Conservation (phyloP, 2,888 invertebrate genomes). For the Lasioglossum marginatum region DNA sequence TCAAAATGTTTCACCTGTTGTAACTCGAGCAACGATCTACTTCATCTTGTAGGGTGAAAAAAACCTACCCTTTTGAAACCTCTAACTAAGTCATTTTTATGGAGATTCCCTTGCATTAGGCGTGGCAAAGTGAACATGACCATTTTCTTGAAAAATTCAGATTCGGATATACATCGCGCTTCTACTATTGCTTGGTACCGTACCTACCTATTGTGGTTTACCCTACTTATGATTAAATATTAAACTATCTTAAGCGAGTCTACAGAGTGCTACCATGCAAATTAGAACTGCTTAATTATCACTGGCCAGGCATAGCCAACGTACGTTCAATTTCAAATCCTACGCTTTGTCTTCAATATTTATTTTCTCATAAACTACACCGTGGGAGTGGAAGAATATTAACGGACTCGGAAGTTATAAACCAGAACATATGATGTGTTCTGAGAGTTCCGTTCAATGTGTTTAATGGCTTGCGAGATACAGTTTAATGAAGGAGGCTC, state of each 20-base stretch:
- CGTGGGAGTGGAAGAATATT: not conserved
- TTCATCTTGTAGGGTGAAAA: not conserved
- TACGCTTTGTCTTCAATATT: not conserved
- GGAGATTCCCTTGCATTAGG: not conserved
- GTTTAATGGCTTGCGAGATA: not conserved
- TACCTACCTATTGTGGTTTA: no score
- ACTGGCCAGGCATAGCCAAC: not conserved
- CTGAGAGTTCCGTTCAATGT: conserved; percentile 7
- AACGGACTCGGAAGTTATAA: not conserved
- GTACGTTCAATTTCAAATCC: not conserved
- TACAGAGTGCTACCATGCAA: not conserved
- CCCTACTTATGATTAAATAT: not conserved
- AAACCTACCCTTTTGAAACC: not conserved
- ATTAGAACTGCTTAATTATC: not conserved
- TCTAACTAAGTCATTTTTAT: not conserved
- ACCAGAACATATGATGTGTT: not conserved
- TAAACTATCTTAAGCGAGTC: not conserved
- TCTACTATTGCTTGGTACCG: not conserved
- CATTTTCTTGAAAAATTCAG: not conserved
- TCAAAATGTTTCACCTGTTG: conserved; percentile 6
- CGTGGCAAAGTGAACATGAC: not conserved
- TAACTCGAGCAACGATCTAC: not conserved
- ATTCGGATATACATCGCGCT: not conserved
- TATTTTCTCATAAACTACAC: not conserved
- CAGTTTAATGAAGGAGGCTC: not conserved